Percentiles rank a stretch among this genome's conserved stretches.
Evolutionary conservation across 2,113 vertebrate species (phyloP).

Genomic region (Lepus europaeus): DNA sequence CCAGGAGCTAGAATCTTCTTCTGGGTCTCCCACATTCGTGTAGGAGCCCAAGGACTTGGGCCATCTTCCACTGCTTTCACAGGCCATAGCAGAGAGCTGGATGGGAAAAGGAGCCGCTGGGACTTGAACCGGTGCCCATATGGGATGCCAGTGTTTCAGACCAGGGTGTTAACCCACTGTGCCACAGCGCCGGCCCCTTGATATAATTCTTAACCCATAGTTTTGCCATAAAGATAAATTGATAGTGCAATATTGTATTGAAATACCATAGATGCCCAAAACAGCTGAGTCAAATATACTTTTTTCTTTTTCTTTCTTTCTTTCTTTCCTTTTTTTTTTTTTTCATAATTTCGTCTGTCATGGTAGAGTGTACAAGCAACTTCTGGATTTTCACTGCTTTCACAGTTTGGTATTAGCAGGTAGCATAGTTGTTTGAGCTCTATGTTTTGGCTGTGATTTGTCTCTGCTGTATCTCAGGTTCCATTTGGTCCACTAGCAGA

Average conservation of each 20-base stretch:
- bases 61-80: too few species aligned
- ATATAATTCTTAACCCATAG: neutral
- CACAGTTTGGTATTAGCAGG: constrained; percentile 48
- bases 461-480: neutral
- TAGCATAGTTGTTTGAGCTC: neutral
- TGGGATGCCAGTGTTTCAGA: too few species aligned
- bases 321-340: neutral
- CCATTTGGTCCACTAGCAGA: neutral
- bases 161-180: too few species aligned
- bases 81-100: too few species aligned
- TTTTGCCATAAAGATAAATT: constrained; percentile 26
- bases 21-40: too few species aligned
- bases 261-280: constrained; percentile 16
- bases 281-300: neutral
- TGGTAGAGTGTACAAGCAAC: neutral
- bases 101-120: too few species aligned
- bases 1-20: too few species aligned
- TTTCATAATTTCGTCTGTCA: constrained; percentile 32
- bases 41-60: too few species aligned
- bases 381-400: neutral
- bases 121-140: too few species aligned
- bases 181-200: too few species aligned
- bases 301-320: neutral
- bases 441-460: neutral
- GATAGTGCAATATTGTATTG: neutral